A percentile compares a stretch with the other conserved stretches of the same genome.
These are phyloP conservation scores for Trichonephila clavipes DNA, from an alignment of 1,140 invertebrate species.

Conservation along the genomic window DNA sequence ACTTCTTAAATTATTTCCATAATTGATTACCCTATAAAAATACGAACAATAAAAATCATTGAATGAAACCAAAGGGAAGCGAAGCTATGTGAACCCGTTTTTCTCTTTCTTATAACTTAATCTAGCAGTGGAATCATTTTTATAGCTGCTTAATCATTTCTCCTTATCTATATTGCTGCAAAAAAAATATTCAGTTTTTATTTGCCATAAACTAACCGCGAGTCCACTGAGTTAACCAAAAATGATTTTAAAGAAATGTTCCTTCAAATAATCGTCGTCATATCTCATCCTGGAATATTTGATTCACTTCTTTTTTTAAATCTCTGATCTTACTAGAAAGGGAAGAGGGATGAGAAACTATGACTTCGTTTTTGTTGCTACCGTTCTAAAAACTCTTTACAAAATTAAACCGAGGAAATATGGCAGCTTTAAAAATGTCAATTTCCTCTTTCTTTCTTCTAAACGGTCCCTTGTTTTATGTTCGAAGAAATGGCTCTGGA, in stretches of 20 bases:
- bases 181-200: neutral
- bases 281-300: conserved; percentile 15
- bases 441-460: conserved; percentile 4
- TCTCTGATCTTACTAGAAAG: neutral
- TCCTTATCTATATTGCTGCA: neutral
- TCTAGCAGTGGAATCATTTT: conserved; percentile 16
- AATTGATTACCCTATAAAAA: conserved; percentile 19
- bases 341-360: neutral
- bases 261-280: conserved; percentile 21
- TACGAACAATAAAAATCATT: neutral
- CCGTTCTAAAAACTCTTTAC: neutral
- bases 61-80: neutral
- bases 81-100: neutral
- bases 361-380: neutral
- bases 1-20: neutral
- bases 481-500: conserved; percentile 16
- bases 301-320: neutral
- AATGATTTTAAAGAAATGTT: conserved; percentile 36
- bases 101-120: conserved; percentile 3
- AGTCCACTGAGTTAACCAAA: neutral
- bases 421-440: conserved; percentile 40
- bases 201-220: neutral
- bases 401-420: conserved; percentile 29
- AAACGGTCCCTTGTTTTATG: conserved; percentile 25
- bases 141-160: conserved; percentile 14